Percentiles rank a stretch among this genome's conserved stretches.
These are phyloP conservation scores for Gila orcuttii DNA, from an alignment of 2,113 vertebrate genomes.

Conservation along the genomic window DNA sequence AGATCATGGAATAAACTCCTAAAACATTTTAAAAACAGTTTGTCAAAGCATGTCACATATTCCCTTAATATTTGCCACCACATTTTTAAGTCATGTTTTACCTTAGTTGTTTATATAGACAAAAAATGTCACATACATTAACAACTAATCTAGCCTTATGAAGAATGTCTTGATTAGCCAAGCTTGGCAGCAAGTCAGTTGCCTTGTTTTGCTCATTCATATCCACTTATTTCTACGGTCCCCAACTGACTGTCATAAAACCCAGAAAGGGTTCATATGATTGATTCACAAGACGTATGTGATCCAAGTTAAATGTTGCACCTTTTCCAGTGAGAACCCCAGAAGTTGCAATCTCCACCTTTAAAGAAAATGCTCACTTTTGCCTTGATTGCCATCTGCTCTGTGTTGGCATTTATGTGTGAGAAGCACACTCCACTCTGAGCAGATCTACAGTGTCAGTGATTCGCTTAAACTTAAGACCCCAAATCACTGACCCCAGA, in stretches of 20 bases:
- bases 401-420: background rate
- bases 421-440: background rate
- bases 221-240: background rate
- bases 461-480: background rate
- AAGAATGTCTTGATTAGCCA: background rate
- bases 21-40: background rate
- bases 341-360: background rate
- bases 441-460: background rate
- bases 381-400: background rate
- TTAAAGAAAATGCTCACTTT: background rate
- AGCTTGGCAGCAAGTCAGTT: background rate
- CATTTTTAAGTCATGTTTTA: background rate
- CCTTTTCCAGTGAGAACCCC: background rate
- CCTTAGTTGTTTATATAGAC: background rate
- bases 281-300: background rate
- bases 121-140: background rate
- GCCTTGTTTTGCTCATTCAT: background rate
- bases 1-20: no score
- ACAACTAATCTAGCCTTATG: background rate
- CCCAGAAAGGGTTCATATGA: background rate
- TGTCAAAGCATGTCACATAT: no score
- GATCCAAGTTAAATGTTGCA: constrained; percentile 6
- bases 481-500: background rate
- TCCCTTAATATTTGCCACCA: background rate
- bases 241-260: background rate